Conservation (phyloP, 1,140 invertebrate genomes). For the Helicoverpa armigera region DNA sequence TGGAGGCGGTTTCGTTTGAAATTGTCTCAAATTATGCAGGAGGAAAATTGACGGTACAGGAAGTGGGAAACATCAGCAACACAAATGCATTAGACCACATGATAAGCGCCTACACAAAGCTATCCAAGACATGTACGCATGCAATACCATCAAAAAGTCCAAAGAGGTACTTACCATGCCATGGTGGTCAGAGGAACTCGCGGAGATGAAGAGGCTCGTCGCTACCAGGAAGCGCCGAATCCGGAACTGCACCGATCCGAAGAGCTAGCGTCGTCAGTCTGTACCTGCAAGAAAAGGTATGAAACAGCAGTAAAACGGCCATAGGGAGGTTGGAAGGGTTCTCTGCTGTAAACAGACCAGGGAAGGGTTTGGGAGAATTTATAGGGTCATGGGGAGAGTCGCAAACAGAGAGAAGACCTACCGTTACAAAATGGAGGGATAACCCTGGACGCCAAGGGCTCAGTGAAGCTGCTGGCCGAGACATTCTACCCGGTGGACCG, state of each 20-base stretch:
- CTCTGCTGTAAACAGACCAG: conserved; percentile 35
- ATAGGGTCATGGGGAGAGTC: conserved; percentile 34
- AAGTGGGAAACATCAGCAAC: conserved; percentile 20
- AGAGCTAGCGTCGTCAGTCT: conserved; percentile 38
- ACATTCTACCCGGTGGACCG: conserved; percentile 26
- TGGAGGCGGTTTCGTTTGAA: conserved; percentile 49
- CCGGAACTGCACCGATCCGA: conserved; percentile 32
- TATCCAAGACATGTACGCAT: conserved; percentile 1
- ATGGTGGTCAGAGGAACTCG: conserved; percentile 49
- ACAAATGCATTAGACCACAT: neutral
- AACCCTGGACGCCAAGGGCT: neutral
- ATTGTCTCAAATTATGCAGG: conserved; percentile 40
- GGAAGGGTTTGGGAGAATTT: conserved; percentile 51
- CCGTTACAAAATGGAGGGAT: neutral
- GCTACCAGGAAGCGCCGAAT: conserved; percentile 41
- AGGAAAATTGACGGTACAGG: conserved; percentile 1
- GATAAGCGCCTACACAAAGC: neutral
- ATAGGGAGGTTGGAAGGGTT: conserved; percentile 45
- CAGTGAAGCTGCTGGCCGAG: conserved; percentile 31
- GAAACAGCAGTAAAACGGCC: neutral
- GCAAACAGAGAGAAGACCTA: conserved; percentile 38
- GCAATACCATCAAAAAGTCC: conserved; percentile 10
- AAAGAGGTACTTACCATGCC: conserved; percentile 32
- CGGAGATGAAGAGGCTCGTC: conserved; percentile 31
- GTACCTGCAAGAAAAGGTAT: conserved; percentile 51